Evolutionary conservation across 2,797 vertebrate genomes (phyloP).

Genomic region (Paedocypris micromegethes): DNA sequence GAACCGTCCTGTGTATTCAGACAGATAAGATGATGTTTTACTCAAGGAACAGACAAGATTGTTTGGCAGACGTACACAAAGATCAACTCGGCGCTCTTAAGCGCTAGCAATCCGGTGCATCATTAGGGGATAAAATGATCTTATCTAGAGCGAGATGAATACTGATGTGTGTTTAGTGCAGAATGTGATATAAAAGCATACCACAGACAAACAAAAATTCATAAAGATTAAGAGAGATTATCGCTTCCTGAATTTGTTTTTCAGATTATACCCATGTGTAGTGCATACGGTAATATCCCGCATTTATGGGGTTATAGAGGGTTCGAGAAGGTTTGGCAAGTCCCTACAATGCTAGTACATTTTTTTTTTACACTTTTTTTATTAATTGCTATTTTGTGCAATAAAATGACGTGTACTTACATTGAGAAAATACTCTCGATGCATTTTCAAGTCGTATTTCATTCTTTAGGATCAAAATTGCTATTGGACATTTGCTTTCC

Average conservation of each 20-base stretch:
- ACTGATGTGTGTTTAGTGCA: constrained; percentile 25
- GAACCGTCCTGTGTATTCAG: constrained; percentile 3
- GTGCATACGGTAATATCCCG: too few relatives aligned
- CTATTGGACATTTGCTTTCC: too few relatives aligned
- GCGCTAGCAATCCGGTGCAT: constrained; percentile 57
- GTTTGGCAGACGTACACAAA: constrained; percentile 51
- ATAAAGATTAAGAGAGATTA: neutral
- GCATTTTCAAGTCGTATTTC: too few relatives aligned
- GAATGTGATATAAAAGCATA: neutral
- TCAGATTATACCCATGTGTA: neutral
- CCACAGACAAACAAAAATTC: neutral
- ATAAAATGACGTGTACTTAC: too few relatives aligned
- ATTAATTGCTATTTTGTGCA: too few relatives aligned
- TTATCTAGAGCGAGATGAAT: constrained; percentile 57
- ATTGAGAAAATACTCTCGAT: too few relatives aligned
- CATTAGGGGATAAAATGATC: constrained; percentile 70
- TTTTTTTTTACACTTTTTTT: too few relatives aligned
- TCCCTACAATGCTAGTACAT: too few relatives aligned
- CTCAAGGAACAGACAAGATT: constrained; percentile 50
- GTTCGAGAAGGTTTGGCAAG: too few relatives aligned
- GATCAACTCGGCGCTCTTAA: constrained; percentile 59
- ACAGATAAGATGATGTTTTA: constrained; percentile 54
- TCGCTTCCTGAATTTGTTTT: neutral
- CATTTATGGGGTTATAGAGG: too few relatives aligned
- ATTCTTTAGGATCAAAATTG: too few relatives aligned